Conservation (phyloP, 2,888 invertebrate species). For the Patella pellucida region DNA sequence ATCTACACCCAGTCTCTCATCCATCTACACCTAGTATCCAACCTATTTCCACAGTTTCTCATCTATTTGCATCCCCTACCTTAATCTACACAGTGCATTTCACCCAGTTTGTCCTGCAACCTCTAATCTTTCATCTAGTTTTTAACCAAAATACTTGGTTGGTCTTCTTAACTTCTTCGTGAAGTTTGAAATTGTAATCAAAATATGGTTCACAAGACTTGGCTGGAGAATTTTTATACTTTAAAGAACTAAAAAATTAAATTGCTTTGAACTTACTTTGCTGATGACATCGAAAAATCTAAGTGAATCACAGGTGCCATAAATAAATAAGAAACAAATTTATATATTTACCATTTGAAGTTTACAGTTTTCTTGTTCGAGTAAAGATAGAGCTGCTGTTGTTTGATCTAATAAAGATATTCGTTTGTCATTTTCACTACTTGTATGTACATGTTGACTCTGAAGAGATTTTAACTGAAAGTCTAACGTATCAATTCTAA, state of each 20-base stretch:
- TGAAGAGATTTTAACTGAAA: slow-evolving; percentile 54
- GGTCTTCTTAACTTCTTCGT: no score
- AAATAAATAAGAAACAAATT: neutral
- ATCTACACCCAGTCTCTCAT: no score
- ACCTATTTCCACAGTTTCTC: no score
- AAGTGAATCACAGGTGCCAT: neutral
- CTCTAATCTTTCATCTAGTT: no score
- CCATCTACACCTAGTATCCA: no score
- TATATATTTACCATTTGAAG: slow-evolving; percentile 52
- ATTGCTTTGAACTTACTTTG: no score
- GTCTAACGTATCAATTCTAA: slow-evolving; percentile 62
- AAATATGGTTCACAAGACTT: neutral
- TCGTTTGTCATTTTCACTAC: slow-evolving; percentile 56
- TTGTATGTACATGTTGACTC: slow-evolving; percentile 54
- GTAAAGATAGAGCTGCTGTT: slow-evolving; percentile 50
- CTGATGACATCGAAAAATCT: no score
- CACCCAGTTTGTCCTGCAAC: no score
- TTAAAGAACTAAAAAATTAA: neutral
- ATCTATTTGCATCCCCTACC: no score
- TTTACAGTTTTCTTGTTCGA: slow-evolving; percentile 63
- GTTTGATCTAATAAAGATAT: slow-evolving; percentile 59
- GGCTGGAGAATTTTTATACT: neutral
- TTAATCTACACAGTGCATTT: no score
- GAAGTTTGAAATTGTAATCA: neutral
- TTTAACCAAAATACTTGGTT: no score